phyloP scores from a whole-genome alignment of 1,140 invertebrate species.

The Chionoecetes opilio region DNA sequence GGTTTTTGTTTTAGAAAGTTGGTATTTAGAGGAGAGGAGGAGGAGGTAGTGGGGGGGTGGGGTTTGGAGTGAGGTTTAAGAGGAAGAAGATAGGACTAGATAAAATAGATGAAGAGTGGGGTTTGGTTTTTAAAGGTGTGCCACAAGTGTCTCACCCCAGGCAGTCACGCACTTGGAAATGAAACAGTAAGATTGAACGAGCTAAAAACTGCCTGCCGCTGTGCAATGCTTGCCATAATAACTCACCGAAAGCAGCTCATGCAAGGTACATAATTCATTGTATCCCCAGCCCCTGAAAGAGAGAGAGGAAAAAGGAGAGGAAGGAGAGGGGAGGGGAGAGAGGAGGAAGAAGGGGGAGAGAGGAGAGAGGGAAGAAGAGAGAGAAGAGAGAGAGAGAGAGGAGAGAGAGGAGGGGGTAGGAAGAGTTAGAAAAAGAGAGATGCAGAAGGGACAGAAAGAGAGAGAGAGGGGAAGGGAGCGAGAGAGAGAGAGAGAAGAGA shows the following conservation, averaged over 20 bases:
- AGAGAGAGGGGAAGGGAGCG: not conserved
- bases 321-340: too few species aligned
- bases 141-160: not conserved
- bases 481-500: too few species aligned
- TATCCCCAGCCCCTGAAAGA: not conserved
- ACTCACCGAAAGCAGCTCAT: not conserved
- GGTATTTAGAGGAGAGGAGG: not conserved
- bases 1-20: not conserved
- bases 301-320: too few species aligned
- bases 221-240: not conserved
- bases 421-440: too few species aligned
- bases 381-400: conserved; percentile 13
- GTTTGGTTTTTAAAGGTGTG: not conserved
- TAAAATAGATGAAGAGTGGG: too few species aligned
- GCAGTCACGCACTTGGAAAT: conserved; percentile 16
- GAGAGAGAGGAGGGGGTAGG: too few species aligned
- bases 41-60: not conserved
- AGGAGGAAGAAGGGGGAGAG: too few species aligned
- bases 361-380: not conserved
- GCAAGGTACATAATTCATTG: not conserved
- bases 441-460: not conserved
- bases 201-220: not conserved
- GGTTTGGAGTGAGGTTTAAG: not conserved
- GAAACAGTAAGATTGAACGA: conserved; percentile 19
- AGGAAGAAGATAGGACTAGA: not conserved